phyloP scores from a whole-genome alignment of 2,113 vertebrate species.

The Zapornia atra region DNA sequence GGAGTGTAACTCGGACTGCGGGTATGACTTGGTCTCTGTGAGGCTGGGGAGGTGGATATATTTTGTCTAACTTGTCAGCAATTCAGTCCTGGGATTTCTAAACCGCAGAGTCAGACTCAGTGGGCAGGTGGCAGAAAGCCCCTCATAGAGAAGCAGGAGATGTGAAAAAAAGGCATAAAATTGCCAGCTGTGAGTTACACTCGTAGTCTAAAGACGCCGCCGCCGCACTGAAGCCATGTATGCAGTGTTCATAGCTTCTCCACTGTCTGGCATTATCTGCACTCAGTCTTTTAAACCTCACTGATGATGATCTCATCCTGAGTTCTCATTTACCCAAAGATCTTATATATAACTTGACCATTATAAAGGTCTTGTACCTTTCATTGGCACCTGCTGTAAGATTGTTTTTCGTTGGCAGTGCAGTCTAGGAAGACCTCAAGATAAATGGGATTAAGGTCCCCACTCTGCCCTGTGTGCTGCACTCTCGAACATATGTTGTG shows the following conservation, averaged over 20 bases:
- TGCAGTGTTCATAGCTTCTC: accelerated
- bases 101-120: background rate
- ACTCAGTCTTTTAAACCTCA: background rate
- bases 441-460: background rate
- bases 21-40: background rate
- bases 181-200: background rate
- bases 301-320: background rate
- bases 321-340: background rate
- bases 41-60: background rate
- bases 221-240: background rate
- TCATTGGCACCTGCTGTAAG: background rate
- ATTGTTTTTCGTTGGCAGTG: background rate
- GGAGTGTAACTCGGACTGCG: accelerated
- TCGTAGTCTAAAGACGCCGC: background rate
- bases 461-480: background rate
- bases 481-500: background rate
- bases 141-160: accelerated
- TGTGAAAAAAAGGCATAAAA: background rate
- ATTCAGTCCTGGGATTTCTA: background rate
- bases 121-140: background rate
- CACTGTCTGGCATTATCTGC: background rate
- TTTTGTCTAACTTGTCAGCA: background rate
- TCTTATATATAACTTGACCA: background rate
- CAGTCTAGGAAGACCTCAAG: background rate
- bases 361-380: background rate